These are phyloP conservation scores for Hafferia zeledoni DNA, from an alignment of 2,797 vertebrate species.

Conservation along the genomic window DNA sequence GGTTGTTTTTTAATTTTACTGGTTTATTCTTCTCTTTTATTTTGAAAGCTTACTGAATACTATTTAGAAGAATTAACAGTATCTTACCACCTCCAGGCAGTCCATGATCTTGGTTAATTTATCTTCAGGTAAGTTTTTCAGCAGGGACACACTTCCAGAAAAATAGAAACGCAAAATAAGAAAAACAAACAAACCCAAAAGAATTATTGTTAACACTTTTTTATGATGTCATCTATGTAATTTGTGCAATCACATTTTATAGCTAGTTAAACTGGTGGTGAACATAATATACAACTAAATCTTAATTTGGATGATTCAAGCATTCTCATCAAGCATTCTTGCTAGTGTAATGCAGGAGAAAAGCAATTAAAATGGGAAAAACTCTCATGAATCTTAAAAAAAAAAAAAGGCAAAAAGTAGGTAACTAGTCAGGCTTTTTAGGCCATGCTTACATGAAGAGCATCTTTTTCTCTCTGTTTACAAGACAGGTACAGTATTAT, in stretches of 20 bases:
- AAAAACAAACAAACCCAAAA: neutral
- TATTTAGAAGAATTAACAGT: neutral
- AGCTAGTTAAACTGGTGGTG: neutral
- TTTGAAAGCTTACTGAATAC: neutral
- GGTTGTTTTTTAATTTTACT: neutral
- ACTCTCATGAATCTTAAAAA: neutral
- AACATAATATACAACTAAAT: neutral
- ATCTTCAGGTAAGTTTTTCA: slow-evolving; percentile 92
- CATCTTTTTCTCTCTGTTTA: neutral
- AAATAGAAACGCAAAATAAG: neutral
- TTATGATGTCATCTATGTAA: neutral
- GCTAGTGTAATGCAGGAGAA: neutral
- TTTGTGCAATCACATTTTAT: neutral
- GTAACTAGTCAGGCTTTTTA: neutral
- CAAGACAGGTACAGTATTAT: neutral
- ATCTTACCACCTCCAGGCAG: slow-evolving; percentile 95
- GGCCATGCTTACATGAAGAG: neutral
- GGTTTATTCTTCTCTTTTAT: neutral
- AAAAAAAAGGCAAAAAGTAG: neutral
- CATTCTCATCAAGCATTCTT: neutral
- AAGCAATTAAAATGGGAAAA: neutral
- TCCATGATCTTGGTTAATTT: slow-evolving; percentile 94
- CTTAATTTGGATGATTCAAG: neutral
- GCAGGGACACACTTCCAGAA: slow-evolving; percentile 86
- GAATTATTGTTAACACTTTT: neutral